These are phyloP conservation scores for Eumacrocentrus americanus DNA, from an alignment of 2,888 invertebrate genomes.

Conservation along the genomic window DNA sequence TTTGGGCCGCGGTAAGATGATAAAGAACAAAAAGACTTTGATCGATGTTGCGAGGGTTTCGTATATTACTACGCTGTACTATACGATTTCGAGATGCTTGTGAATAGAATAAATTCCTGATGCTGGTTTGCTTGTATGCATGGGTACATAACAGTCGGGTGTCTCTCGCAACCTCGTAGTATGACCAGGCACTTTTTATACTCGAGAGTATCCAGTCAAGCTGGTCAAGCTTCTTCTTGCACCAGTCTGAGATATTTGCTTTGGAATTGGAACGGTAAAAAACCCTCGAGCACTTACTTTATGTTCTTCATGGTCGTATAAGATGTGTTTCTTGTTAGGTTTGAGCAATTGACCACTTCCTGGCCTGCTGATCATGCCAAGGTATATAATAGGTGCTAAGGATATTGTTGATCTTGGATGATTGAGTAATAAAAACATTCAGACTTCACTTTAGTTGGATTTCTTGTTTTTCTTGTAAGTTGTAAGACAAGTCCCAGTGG, in stretches of 20 bases:
- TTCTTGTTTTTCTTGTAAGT: too few relatives aligned
- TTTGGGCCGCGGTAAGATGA: too few relatives aligned
- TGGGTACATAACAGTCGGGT: not conserved
- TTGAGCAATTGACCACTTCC: not conserved
- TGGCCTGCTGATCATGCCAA: not conserved
- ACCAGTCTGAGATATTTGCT: not conserved
- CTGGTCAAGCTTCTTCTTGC: not conserved
- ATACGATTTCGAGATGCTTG: conserved; percentile 14
- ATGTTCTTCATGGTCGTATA: not conserved
- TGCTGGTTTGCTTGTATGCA: too few relatives aligned
- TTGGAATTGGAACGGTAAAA: conserved; percentile 5
- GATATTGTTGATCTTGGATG: too few relatives aligned
- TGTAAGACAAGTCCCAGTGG: too few relatives aligned
- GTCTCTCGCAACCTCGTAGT: not conserved
- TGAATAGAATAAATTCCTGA: conserved; percentile 30
- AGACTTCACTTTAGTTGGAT: too few relatives aligned
- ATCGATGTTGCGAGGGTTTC: conserved; percentile 13
- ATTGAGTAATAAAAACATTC: too few relatives aligned
- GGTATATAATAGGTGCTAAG: too few relatives aligned
- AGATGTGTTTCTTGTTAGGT: not conserved
- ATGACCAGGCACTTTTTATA: not conserved
- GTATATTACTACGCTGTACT: too few relatives aligned
- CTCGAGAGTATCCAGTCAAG: not conserved
- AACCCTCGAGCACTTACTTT: not conserved
- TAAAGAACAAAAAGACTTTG: conserved; percentile 20